A percentile compares a stretch with the other conserved stretches of the same genome.
Conservation (phyloP, 2,888 invertebrate species). For the Macrosiphum euphorbiae region DNA sequence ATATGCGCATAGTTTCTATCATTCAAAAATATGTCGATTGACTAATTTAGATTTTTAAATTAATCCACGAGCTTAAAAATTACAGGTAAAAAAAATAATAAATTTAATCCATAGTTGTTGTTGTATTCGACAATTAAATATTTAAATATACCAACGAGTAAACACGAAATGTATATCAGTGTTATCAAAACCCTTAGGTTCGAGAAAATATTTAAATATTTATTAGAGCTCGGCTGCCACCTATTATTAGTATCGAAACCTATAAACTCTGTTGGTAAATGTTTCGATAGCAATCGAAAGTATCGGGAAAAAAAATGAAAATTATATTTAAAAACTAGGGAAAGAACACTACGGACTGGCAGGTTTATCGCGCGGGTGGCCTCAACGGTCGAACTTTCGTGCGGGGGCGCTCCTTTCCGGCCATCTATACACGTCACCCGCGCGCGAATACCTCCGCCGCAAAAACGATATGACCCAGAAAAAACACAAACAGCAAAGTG, state of each 20-base stretch:
- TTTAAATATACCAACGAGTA: neutral
- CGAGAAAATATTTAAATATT: neutral
- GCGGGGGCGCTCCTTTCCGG: neutral
- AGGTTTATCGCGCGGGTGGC: neutral
- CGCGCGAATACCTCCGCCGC: neutral
- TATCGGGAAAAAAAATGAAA: neutral
- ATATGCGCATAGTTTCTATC: too few species aligned
- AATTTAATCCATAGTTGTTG: neutral
- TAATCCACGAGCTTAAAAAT: neutral
- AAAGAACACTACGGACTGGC: neutral
- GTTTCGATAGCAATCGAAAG: neutral
- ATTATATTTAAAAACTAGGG: neutral
- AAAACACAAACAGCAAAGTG: neutral
- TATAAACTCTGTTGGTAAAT: neutral
- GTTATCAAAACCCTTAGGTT: neutral
- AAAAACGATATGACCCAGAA: neutral
- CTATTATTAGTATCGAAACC: neutral
- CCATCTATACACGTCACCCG: neutral
- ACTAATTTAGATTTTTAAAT: neutral
- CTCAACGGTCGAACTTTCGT: slow-evolving; percentile 9
- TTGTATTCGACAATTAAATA: neutral
- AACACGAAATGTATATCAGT: neutral
- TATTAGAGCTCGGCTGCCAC: neutral
- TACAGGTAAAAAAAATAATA: neutral
- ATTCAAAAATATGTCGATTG: too few species aligned